Base-by-base conservation (phyloP, 1,140 invertebrate species). In the Cepaea nemoralis region DNA sequence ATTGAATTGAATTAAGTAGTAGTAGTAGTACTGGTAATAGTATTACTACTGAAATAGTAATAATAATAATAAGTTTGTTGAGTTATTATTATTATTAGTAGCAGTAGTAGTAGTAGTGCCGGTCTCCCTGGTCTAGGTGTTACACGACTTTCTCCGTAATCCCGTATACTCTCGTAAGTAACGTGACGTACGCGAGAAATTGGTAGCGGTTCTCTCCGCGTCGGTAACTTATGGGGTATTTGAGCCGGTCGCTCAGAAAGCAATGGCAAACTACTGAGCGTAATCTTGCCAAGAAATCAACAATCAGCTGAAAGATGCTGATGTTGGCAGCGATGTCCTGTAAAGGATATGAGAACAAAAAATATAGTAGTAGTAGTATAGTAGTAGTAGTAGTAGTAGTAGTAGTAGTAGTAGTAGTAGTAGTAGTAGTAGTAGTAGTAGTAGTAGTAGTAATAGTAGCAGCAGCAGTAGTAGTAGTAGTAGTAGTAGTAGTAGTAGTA, bases 401-500 rank as follows among this genome's bases (percentile, higher is more conserved):
- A 22, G 50, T 22, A 19, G 22, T 22, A 55, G 50, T 22, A 55
- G 50, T 22, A 19, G 2, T 19, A 55, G 50, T 22, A 55, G 50
- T 22, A 55, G 50, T 14, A 14, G 22, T 22, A 24, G 19, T 19
- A 55, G 22, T 22, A 55, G 22, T 55, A 55, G 50, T 22, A 10
- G 50, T 22, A 55, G 50, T 10, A 55, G 50, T 55, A 55, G 22
- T 22, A 55, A 24, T 14, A 14, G 22, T 22, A 22, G 50, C 19
- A 55, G 22, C 19, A 70, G 67, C 22, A 55, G 37, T 35, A 63
- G 71, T 77, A 63, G 45, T 77, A 81, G 71, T 50, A 74, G 50
- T 50, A 50, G 35, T 50, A 31, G 50, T 50, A 74, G 35, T 50
- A 74, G 50, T 50, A 74, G 35, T 35, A 74, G 50, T 59, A 74